A percentile compares a stretch with the other conserved stretches of the same genome.
Evolutionary conservation across 2,888 invertebrate species (phyloP).

Genomic region (Encarsia formosa): DNA sequence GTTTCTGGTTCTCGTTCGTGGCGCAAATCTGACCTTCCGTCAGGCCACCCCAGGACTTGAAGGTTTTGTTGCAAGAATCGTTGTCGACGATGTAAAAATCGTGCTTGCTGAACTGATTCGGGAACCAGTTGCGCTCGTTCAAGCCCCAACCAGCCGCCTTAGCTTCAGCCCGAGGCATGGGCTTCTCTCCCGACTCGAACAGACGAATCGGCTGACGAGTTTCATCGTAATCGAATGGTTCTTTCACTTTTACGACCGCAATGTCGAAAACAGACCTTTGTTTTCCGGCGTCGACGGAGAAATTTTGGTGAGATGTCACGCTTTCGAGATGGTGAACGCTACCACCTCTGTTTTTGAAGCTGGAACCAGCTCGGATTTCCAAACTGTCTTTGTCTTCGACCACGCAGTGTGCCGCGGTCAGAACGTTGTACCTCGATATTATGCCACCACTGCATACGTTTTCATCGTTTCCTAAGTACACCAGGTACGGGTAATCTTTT

Average conservation of each 20-base stretch:
- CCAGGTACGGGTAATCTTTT: constrained; percentile 53
- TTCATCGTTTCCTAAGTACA: constrained; percentile 48
- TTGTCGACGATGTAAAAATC: too few relatives aligned
- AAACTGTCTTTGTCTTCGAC: too few relatives aligned
- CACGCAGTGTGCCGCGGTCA: constrained; percentile 60
- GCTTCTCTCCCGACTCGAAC: too few relatives aligned
- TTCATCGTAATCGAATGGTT: constrained; percentile 52
- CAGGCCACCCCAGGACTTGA: too few relatives aligned
- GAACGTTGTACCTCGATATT: constrained; percentile 51
- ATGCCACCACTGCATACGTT: constrained; percentile 57
- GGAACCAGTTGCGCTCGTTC: too few relatives aligned
- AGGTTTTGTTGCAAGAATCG: too few relatives aligned
- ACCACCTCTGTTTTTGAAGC: constrained; percentile 53
- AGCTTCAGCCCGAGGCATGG: too few relatives aligned
- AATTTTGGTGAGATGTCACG: constrained; percentile 55
- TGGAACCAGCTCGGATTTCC: constrained; percentile 55
- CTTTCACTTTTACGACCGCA: constrained; percentile 54
- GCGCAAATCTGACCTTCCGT: too few relatives aligned
- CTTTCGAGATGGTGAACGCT: constrained; percentile 51
- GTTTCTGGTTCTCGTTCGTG: too few relatives aligned
- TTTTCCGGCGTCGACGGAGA: constrained; percentile 43
- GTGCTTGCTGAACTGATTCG: too few relatives aligned
- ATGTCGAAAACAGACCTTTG: constrained; percentile 50
- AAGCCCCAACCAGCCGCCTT: too few relatives aligned
- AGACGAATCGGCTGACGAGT: constrained; percentile 52